A percentile compares a stretch with the other conserved stretches of the same genome.
Evolutionary conservation across 2,113 vertebrate genomes (phyloP).

Genomic region (Bungarus multicinctus): DNA sequence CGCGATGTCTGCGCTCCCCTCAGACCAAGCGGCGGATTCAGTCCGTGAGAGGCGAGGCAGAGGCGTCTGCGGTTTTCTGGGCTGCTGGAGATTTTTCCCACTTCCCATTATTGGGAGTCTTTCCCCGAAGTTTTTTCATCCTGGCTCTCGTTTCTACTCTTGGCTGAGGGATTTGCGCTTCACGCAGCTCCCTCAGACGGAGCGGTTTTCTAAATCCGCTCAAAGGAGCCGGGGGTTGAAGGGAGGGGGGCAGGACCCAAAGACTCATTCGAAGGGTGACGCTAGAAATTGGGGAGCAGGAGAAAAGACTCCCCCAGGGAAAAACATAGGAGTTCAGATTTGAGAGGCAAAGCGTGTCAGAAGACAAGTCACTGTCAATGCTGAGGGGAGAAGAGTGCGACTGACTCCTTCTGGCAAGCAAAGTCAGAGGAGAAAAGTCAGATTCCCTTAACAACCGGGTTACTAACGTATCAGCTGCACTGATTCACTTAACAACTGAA

Average conservation of each 20-base stretch:
- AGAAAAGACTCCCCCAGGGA: not conserved
- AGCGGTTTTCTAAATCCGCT: not conserved
- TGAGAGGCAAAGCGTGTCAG: not conserved
- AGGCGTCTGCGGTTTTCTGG: not conserved
- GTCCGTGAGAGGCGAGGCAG: not conserved
- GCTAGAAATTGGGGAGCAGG: not conserved
- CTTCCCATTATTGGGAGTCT: too few species aligned
- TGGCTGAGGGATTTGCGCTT: not conserved
- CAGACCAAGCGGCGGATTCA: not conserved
- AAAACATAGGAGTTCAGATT: not conserved
- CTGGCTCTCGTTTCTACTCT: not conserved
- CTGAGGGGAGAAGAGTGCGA: not conserved
- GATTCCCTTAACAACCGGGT: not conserved
- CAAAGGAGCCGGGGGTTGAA: not conserved
- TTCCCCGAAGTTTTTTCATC: too few species aligned
- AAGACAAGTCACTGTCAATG: not conserved
- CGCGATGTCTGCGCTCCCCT: not conserved
- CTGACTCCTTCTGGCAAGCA: not conserved
- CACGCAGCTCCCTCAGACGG: not conserved
- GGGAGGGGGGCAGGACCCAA: not conserved
- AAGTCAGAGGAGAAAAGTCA: not conserved
- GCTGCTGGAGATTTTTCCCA: too few species aligned
- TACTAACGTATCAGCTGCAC: not conserved
- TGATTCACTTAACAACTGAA: not conserved
- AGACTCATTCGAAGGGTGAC: not conserved